A percentile compares a stretch with the other conserved stretches of the same genome.
These are phyloP conservation scores for Pterocles burchelli DNA, from an alignment of 2,113 vertebrate species.

Conservation along the genomic window DNA sequence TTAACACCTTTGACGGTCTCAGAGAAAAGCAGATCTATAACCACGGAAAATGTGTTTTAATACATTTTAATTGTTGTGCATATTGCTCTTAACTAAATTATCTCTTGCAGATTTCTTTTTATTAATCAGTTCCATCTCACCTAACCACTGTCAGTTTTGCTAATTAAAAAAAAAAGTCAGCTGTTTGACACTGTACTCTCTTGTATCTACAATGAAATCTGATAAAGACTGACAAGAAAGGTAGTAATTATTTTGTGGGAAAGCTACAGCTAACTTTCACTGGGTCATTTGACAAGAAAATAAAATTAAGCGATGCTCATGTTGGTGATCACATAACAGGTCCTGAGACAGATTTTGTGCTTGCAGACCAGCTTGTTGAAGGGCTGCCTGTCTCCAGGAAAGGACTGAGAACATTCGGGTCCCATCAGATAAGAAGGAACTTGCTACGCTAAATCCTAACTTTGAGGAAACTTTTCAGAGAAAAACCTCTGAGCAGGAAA, in stretches of 20 bases:
- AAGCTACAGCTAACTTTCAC: background rate
- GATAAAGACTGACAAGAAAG: background rate
- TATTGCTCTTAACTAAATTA: background rate
- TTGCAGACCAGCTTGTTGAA: background rate
- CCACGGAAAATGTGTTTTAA: background rate
- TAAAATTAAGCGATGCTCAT: background rate
- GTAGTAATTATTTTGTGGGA: background rate
- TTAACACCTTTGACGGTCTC: background rate
- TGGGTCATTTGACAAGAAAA: constrained; percentile 19
- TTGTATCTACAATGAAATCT: background rate
- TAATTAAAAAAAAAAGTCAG: background rate
- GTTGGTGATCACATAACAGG: background rate
- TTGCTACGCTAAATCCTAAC: background rate
- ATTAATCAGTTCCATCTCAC: background rate
- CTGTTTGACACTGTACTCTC: background rate
- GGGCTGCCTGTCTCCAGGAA: background rate
- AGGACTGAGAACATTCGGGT: background rate
- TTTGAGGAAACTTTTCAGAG: background rate
- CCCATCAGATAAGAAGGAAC: background rate
- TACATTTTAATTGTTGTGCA: background rate
- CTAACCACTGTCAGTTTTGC: background rate
- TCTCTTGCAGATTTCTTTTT: background rate
- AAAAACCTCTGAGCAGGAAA: background rate
- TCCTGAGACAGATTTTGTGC: background rate
- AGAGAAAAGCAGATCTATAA: background rate